phyloP scores from a whole-genome alignment of 2,113 vertebrate species.

The Zosterops japonicus region DNA sequence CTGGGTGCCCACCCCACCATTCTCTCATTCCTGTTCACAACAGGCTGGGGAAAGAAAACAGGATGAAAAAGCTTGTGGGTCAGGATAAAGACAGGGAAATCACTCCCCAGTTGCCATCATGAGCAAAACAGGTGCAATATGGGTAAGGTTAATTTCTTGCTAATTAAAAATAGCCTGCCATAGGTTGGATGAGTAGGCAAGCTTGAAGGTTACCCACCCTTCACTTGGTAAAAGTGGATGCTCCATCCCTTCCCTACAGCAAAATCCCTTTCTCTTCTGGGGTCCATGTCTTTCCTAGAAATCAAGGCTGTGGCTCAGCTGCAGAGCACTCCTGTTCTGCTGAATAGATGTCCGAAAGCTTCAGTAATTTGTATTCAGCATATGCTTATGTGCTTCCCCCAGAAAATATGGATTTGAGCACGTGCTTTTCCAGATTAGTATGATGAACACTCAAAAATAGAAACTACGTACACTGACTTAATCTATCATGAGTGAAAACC shows the following conservation, averaged over 20 bases:
- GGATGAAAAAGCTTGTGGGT: rapidly evolving
- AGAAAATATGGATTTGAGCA: conserved; percentile 1
- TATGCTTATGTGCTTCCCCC: background rate
- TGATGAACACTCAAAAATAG: conserved; percentile 11
- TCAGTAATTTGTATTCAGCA: background rate
- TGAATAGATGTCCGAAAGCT: background rate
- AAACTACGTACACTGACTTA: background rate
- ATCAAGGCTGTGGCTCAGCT: rapidly evolving
- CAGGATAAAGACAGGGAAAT: background rate
- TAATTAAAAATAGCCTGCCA: background rate
- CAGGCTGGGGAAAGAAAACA: background rate
- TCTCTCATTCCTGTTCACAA: background rate
- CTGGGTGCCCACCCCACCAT: rapidly evolving
- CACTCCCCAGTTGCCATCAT: background rate
- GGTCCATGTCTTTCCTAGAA: background rate
- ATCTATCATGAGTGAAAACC: background rate
- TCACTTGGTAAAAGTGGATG: background rate
- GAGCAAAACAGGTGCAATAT: background rate
- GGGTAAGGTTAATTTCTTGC: background rate
- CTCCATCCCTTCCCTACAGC: background rate
- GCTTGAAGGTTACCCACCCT: background rate
- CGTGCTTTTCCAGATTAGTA: background rate
- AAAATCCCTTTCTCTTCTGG: background rate
- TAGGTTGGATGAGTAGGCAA: background rate
- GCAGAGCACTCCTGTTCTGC: background rate